Evolutionary conservation across 2,888 invertebrate species (phyloP).

Genomic region (Proisotoma minuta): DNA sequence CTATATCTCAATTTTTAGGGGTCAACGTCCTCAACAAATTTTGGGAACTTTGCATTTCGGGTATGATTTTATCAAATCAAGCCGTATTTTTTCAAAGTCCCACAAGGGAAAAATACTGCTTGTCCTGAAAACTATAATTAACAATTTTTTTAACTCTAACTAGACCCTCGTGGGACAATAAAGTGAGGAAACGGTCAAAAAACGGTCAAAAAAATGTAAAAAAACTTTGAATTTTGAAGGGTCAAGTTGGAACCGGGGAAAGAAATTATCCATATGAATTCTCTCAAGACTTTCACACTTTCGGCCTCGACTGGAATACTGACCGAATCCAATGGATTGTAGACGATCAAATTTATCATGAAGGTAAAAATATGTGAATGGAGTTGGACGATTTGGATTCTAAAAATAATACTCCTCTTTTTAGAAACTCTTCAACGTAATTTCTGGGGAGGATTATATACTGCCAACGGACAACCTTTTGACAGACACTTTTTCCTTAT

Average conservation of each 20-base stretch:
- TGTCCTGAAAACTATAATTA: no score
- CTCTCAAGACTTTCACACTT: slow-evolving; percentile 33
- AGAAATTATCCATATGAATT: slow-evolving; percentile 25
- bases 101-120: no score
- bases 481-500: slow-evolving; percentile 36
- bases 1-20: slow-evolving; percentile 38
- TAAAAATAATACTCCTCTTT: no score
- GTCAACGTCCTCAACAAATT: slow-evolving; percentile 27
- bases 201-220: not conserved
- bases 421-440: slow-evolving; percentile 27
- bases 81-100: no score
- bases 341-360: slow-evolving; percentile 29
- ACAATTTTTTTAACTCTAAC: no score
- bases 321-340: slow-evolving; percentile 28
- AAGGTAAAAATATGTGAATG: no score
- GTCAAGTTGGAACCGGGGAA: slow-evolving; percentile 20
- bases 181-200: no score
- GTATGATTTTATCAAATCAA: no score
- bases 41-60: slow-evolving; percentile 39
- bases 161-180: slow-evolving; percentile 28
- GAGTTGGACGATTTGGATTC: no score
- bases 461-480: slow-evolving; percentile 29
- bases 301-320: slow-evolving; percentile 33
- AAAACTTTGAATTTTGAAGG: slow-evolving; percentile 9
- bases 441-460: slow-evolving; percentile 31